Base-by-base conservation (phyloP, 1,140 invertebrate genomes). In the Calliphora vicina region DNA sequence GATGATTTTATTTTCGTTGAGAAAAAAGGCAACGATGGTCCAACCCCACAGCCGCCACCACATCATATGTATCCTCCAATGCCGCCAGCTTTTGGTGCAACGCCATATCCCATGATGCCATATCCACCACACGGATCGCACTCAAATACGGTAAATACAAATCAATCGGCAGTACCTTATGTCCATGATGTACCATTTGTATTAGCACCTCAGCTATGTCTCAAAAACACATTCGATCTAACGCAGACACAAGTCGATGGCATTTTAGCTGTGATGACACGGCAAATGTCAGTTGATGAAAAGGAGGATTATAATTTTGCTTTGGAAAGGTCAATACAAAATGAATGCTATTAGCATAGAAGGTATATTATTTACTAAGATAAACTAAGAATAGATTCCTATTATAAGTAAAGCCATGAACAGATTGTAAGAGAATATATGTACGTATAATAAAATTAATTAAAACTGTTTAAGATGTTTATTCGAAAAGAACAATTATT, bases 1-100 rank as follows among this genome's bases (percentile, higher is more conserved):
- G 72, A 90, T 82, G 89, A 90, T 72, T 90, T 90, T 61, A 89
- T 90, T 73, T 89, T 90, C 73, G 84, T 90, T 15, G 89, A 90
- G 42, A 85, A 86, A 4, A 88, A 86, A 82, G 25, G 85, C 2
- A n/a, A 80, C n/a, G 83, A 86, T 76, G 81, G 84, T 27, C 9
- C 84, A 23, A 12, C 84, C 20, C 74, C 81, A 78, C 35, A 35
- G 35, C 35, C 35, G 6, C 10, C 35, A 35, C 12, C 61, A 61
- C 5, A 76, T 20, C 67, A 81, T 45, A 84, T 90, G 82, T 90
- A 90, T 72, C 88, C 88, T 8, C 86, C 88, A 27, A 87, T 89
- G 84, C 88, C 88, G 8, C 84, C 84, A 8, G 26, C 82, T 72
- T 43, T 35, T 57, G 81, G 83, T 78, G 76, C n/a, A 27, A 85